phyloP scores from a whole-genome alignment of 2,888 invertebrate species.

The Amphipyra berbera region DNA sequence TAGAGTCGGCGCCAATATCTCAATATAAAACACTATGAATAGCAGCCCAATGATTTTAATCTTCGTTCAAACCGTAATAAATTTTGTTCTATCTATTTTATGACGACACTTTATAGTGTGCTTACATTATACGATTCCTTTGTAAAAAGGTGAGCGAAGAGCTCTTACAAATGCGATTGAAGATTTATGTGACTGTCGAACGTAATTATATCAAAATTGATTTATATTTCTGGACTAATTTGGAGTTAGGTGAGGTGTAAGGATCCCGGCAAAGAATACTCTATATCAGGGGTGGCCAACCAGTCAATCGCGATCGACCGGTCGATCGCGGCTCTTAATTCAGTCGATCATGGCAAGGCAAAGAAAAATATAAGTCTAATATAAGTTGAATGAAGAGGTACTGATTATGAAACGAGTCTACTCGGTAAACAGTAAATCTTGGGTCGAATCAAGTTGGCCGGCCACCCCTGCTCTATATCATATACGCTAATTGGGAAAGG shows the following conservation, averaged over 20 bases:
- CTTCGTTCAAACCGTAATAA: constrained; percentile 56
- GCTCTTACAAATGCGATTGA: constrained; percentile 32
- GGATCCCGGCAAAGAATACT: too few species aligned
- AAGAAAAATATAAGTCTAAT: too few species aligned
- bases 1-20: constrained; percentile 21
- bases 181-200: constrained; percentile 33
- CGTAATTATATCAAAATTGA: constrained; percentile 29
- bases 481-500: too few species aligned
- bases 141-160: constrained; percentile 30
- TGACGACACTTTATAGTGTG: constrained; percentile 52
- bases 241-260: background rate
- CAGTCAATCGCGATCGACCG: too few species aligned
- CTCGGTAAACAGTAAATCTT: too few species aligned
- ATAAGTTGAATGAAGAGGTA: too few species aligned
- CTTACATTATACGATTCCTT: constrained; percentile 46
- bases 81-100: constrained; percentile 58
- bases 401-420: too few species aligned
- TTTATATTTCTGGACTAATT: constrained; percentile 8
- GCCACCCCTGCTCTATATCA: too few species aligned
- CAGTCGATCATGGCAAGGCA: too few species aligned
- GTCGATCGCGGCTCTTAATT: too few species aligned
- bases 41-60: constrained; percentile 54
- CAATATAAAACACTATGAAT: constrained; percentile 39
- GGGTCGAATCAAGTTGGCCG: too few species aligned
- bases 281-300: too few species aligned